Evolutionary conservation across 2,797 vertebrate species (phyloP), one percentile per base, ranked within the genome.

Genomic region (Poeciliopsis gracilis): DNA sequence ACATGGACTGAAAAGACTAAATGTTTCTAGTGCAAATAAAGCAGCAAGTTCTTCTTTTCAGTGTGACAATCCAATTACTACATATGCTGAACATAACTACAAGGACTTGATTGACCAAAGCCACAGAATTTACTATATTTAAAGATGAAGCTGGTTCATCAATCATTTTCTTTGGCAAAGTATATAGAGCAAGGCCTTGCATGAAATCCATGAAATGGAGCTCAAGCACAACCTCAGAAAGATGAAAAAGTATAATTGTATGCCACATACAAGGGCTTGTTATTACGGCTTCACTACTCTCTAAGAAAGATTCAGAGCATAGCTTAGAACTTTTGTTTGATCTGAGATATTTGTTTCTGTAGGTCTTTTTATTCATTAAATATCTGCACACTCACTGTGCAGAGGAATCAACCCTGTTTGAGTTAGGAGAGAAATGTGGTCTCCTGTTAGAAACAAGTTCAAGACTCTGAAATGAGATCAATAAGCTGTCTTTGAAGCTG

Each of bases 121-220:
- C 88, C 88, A 82, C 88, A 87, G 63, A 75, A 67, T 76, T 25
- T 25, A 75, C 85, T 80, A 89, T 83, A 74, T 73, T 67, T 46
- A 87, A 86, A 86, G 79, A 43, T 80, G 83, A 84, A 90, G 88
- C 79, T 43, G 87, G 88, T 85, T 89, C 76, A 85, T 85, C 78
- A 79, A 82, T 67, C 61, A 55, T 41, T 45, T 51, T 63, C 79
- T 59, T 71, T 67, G 80, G 77, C 51, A 71, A 41, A 79, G 74
- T 2, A 66, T 18, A 70, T 49, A 77, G 41, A 84, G 23, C 7
- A 49, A 70, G 81, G 78, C 82, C 80, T 84, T 79, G 80, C 73
- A 16, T 61, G 2, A 23, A 61, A 61, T 82, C 78, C 77, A 85
- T 83, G 77, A 78, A 77, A 88, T 80, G 57, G 71, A 85, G 73